Evolutionary conservation across 2,113 vertebrate genomes (phyloP), one percentile per base, ranked within the genome.

Genomic region (Struthio camelus): DNA sequence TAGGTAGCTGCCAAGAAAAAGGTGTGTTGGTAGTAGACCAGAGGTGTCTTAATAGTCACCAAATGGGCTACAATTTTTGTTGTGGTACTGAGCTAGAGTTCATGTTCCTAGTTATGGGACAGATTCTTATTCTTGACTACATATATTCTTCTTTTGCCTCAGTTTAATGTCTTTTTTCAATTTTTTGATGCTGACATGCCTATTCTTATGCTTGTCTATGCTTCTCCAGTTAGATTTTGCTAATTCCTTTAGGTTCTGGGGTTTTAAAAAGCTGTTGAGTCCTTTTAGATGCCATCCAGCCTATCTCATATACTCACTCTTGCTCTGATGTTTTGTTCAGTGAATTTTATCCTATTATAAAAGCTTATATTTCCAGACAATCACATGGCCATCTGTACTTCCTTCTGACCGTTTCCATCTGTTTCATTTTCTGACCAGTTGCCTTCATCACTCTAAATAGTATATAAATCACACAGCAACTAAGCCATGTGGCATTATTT

Each of bases 261-360:
- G 46, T 76, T 92, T 14, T 87, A n/a, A 81, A 94, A 79, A 81
- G 81, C 42, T 84, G 53, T 53, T 80, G 30, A 65, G 66, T 59
- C 14, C 9, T 65, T 50, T 75, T 56, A 77, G 34, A 36, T 85
- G 15, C 58, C 76, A 88, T 53, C 13, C 40, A 92, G 16, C 12
- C 56, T 56, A 40, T 72, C 38, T 65, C 28, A 54, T 5, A 12
- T 24, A 40, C 11, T 24, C 7, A 34, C 13, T 24, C 9, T 80
- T 80, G 20, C 11, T 88, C 2, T 4, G 20, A 27, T 51, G 25
- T 72, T 72, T 11, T 28, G 48, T 50, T 93, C 50, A 64, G 36
- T 30, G 88, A 70, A 86, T 80, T 62, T 80, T 84, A 79, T 81
- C 50, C 34, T 1, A 1, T 84, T 87, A 38, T 28, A 70, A 93